These are phyloP conservation scores for Syngnathus acus DNA, from an alignment of 2,797 vertebrate species.

Conservation along the genomic window DNA sequence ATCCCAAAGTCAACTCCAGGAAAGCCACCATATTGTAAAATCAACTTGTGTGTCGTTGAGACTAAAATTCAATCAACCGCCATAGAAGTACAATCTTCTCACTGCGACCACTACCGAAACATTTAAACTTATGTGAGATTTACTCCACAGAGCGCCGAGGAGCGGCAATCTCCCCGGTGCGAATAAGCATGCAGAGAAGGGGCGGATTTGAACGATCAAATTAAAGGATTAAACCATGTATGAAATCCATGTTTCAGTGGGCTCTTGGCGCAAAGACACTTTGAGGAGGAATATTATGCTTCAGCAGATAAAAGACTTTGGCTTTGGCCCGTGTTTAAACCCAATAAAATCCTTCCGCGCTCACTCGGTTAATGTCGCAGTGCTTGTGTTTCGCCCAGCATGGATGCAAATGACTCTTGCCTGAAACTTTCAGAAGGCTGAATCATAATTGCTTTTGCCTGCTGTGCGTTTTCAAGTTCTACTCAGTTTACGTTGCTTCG, in stretches of 20 bases:
- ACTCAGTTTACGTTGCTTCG: no score
- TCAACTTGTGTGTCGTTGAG: no score
- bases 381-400: background rate
- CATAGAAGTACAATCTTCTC: background rate
- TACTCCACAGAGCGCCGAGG: background rate
- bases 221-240: slow-evolving; percentile 9
- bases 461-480: background rate
- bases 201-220: slow-evolving; percentile 4
- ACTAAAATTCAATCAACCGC: background rate
- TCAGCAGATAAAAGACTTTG: background rate
- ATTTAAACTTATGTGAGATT: background rate
- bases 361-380: background rate
- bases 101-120: background rate
- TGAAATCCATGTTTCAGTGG: slow-evolving; percentile 9
- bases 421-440: background rate
- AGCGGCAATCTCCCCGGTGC: background rate
- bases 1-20: slow-evolving; percentile 3
- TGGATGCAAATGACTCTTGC: background rate
- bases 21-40: background rate
- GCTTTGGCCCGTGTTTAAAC: background rate
- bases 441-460: background rate
- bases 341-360: slow-evolving; percentile 1
- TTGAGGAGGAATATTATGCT: background rate
- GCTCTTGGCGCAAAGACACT: slow-evolving; percentile 1
- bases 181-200: slow-evolving; percentile 4